Conservation (phyloP, 2,797 vertebrate genomes). For the Micromesistius poutassou region DNA sequence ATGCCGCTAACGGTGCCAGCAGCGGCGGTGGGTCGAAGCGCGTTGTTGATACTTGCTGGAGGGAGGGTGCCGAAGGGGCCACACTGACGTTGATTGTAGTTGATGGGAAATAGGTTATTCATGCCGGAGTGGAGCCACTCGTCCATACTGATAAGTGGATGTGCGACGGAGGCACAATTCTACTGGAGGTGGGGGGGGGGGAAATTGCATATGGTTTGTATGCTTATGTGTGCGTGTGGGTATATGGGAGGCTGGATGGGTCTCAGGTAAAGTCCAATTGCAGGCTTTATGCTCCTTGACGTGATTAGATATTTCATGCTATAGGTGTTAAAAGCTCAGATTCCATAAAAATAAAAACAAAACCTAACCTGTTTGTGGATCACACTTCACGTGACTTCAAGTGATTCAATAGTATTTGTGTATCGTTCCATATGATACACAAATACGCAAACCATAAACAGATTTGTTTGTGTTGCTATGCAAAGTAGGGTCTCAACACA, state of each 20-base stretch:
- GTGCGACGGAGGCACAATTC: background rate
- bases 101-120: slow-evolving; percentile 7
- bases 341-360: background rate
- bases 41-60: background rate
- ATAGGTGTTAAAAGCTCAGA: background rate
- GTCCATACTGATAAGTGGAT: background rate
- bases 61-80: background rate
- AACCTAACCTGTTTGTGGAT: background rate
- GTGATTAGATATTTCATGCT: background rate
- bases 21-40: slow-evolving; percentile 9
- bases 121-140: background rate
- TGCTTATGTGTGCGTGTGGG: background rate
- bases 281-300: background rate
- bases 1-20: background rate
- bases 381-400: background rate
- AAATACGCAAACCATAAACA: too few relatives aligned
- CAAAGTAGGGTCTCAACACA: too few relatives aligned
- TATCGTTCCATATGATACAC: too few relatives aligned
- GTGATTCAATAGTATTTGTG: background rate
- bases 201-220: background rate
- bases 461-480: too few relatives aligned
- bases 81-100: background rate
- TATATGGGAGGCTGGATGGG: slow-evolving; percentile 7
- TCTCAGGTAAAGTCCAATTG: background rate
- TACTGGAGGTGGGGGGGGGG: background rate